Evolutionary conservation across 2,888 invertebrate species (phyloP), one percentile per base, ranked within the genome.

Genomic region (Oxyscelio sp.): DNA sequence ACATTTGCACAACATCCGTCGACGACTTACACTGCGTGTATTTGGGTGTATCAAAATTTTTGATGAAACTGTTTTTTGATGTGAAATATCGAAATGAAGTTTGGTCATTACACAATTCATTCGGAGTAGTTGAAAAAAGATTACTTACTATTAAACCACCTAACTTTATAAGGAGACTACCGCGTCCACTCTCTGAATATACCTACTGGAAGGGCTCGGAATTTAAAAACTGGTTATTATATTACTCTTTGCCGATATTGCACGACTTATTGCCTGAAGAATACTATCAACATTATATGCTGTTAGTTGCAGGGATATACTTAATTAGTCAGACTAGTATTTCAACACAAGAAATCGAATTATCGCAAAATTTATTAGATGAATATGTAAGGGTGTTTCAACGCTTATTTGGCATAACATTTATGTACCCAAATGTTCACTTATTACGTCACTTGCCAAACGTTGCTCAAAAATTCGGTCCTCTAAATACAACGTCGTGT

Each of bases 351-450:
- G 56, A 56, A 9, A 4, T 56, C 0, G 4, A 31, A 4, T 5
- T 13, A 17, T 21, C 56, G 11, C 3, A 54, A 9, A 22, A 24
- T 13, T 8, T 54, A 9, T 3, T 54, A 9, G 6, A 24, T 24
- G 11, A 54, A 54, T 54, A 15, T 13, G 24, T 54, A 0, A 2
- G 27, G 4, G 27, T n/a, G 0, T 27, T 54, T 9, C n/a, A 54
- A 24, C 13, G 24, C 0, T 9, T 54, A 54, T n/a, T 13, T 13
- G 0, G 22, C 0, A n/a, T 1, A n/a, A 0, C 13, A 54, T 4
- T n/a, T n/a, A 54, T 54, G 54, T 13, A 24, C 4, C 54, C 54
- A 5, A 54, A 54, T n/a, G n/a, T 24, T 1, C 54, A 54, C 27
- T 13, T 24, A 54, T 11, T 54, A n/a, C 15, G 13, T 4, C 54